Conservation (phyloP, 2,888 invertebrate species). For the Rotaria magnacalcarata region DNA sequence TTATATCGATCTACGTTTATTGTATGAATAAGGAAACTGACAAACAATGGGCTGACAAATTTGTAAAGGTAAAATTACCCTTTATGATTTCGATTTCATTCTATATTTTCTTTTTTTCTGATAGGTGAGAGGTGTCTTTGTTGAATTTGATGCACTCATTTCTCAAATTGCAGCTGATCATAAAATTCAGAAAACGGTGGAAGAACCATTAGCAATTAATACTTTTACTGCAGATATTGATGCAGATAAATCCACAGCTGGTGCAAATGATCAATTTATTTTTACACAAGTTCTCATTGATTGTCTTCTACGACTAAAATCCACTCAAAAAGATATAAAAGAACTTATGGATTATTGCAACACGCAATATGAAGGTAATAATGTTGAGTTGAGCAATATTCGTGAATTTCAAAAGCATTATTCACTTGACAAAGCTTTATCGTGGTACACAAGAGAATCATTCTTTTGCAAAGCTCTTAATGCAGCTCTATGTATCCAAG, state of each 20-base stretch:
- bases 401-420: neutral
- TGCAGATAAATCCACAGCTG: neutral
- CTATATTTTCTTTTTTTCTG: too few species aligned
- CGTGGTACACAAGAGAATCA: too few species aligned
- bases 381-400: too few species aligned
- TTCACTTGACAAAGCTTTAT: neutral
- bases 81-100: too few species aligned
- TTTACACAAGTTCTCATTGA: neutral
- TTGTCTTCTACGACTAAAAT: neutral
- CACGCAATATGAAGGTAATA: neutral
- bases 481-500: neutral
- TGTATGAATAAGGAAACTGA: neutral
- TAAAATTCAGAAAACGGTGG: neutral
- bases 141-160: neutral
- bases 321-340: neutral
- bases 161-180: neutral
- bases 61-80: too few species aligned
- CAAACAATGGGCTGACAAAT: neutral
- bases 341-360: neutral
- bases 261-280: neutral
- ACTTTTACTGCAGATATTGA: too few species aligned
- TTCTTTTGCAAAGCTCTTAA: too few species aligned
- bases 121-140: neutral
- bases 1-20: neutral
- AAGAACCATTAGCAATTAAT: neutral